A percentile compares a stretch with the other conserved stretches of the same genome.
Conservation (phyloP, 2,113 vertebrate genomes). For the Oxygymnocypris stewartii region DNA sequence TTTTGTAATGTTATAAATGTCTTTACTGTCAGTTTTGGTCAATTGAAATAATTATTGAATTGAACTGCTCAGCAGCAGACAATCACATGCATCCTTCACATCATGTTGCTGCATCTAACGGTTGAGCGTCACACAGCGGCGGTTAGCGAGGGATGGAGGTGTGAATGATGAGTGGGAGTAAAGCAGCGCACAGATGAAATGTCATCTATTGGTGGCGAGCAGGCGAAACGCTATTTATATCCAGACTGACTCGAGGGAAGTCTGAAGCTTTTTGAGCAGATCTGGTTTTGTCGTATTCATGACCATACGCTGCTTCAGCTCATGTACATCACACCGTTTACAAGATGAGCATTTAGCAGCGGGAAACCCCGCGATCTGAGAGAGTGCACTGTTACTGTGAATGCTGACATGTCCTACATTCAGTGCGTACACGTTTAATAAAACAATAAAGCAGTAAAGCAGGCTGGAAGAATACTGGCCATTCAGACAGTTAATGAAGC, state of each 20-base stretch:
- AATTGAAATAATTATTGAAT: no score
- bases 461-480: neutral
- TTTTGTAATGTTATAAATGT: no score
- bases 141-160: conserved; percentile 22
- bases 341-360: neutral
- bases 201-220: conserved; percentile 64
- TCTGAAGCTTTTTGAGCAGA: neutral
- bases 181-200: conserved; percentile 61
- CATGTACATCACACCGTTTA: neutral
- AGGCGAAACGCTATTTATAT: conserved; percentile 69
- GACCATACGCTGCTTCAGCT: neutral
- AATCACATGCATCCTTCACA: neutral
- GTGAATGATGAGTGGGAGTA: conserved; percentile 63
- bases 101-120: neutral
- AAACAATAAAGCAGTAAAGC: neutral
- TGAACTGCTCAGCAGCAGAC: neutral
- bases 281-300: neutral
- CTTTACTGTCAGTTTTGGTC: no score
- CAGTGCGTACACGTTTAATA: neutral
- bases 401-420: neutral
- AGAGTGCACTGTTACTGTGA: neutral
- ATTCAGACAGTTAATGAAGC: neutral
- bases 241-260: conserved; percentile 59
- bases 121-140: neutral
- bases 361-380: neutral